phyloP scores from a whole-genome alignment of 2,888 invertebrate genomes.

The Sycophila texana region DNA sequence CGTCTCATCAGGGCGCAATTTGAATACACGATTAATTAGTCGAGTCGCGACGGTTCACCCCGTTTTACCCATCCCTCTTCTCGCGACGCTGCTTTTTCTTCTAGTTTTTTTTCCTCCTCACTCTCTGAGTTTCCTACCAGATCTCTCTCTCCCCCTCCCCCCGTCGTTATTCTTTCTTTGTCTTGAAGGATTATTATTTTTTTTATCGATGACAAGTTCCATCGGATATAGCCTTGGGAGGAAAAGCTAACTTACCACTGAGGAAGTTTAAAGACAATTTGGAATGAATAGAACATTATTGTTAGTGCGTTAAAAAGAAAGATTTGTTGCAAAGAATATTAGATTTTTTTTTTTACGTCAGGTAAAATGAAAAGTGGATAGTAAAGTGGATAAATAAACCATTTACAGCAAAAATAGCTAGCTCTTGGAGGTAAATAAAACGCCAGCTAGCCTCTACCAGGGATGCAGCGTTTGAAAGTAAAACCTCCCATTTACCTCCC shows the following conservation, averaged over 20 bases:
- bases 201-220: conserved; percentile 11
- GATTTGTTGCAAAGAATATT: no score
- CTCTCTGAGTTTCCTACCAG: conserved; percentile 6
- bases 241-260: not conserved
- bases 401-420: no score
- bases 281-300: no score
- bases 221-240: not conserved
- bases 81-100: not conserved
- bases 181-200: conserved; percentile 24
- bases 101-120: conserved; percentile 13
- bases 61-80: conserved; percentile 12
- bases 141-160: not conserved
- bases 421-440: no score
- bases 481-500: no score
- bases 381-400: no score
- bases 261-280: no score
- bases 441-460: no score
- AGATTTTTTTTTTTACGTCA: no score
- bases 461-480: no score
- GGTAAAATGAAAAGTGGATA: no score
- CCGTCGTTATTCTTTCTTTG: not conserved
- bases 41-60: not conserved
- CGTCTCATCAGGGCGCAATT: conserved; percentile 32
- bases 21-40: conserved; percentile 49
- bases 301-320: no score